A percentile compares a stretch with the other conserved stretches of the same genome.
These are phyloP conservation scores for Tinamus guttatus DNA, from an alignment of 2,113 vertebrate species.

Conservation along the genomic window DNA sequence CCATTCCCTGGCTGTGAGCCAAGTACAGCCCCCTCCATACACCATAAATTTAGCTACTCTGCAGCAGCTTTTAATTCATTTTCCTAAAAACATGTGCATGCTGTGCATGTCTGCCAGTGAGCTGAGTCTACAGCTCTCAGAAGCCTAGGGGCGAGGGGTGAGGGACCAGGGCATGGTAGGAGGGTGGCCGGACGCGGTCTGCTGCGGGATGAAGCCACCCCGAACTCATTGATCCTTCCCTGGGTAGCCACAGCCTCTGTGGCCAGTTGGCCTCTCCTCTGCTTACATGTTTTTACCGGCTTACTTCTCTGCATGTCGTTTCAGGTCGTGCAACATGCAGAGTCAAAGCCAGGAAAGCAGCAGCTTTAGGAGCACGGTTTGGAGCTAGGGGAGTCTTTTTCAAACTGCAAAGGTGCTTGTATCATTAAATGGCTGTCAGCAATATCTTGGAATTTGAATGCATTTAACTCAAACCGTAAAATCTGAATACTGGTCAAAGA, in stretches of 20 bases:
- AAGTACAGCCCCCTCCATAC: neutral
- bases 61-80: neutral
- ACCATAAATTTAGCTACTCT: neutral
- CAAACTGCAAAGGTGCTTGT: neutral
- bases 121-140: neutral
- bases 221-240: neutral
- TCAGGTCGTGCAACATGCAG: neutral
- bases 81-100: neutral
- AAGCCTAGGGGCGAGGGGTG: neutral
- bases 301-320: neutral
- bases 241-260: fast-evolving
- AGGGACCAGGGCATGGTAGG: neutral
- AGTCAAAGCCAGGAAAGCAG: neutral
- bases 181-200: neutral
- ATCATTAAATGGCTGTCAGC: neutral
- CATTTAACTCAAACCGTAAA: neutral
- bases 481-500: neutral
- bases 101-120: neutral
- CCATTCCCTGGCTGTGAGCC: neutral
- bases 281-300: neutral
- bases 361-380: neutral
- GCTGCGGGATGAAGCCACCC: neutral
- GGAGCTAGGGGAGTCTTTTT: neutral
- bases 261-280: neutral
- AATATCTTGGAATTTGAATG: neutral